Evolutionary conservation across 2,797 vertebrate species (phyloP).

Genomic region (Gila robusta): DNA sequence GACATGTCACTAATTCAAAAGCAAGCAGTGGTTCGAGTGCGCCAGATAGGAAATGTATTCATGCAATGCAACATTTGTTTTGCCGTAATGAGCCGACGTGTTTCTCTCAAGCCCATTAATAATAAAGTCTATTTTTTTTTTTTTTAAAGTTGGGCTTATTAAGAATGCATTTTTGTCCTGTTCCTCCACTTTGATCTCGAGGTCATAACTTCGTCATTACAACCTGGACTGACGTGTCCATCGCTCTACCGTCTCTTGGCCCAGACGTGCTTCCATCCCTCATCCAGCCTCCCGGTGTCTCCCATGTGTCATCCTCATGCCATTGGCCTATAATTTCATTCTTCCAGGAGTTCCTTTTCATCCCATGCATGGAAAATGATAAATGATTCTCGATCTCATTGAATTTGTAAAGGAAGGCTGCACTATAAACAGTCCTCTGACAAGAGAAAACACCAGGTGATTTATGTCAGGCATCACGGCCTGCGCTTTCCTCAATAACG

Average conservation of each 20-base stretch:
- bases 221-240: neutral
- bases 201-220: slow-evolving; percentile 26
- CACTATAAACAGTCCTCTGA: slow-evolving; percentile 72
- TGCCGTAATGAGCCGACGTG: neutral
- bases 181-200: slow-evolving; percentile 20
- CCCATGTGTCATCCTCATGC: slow-evolving; percentile 21
- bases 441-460: slow-evolving; percentile 70
- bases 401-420: slow-evolving; percentile 69
- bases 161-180: neutral
- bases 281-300: slow-evolving; percentile 28
- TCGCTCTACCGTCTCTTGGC: slow-evolving; percentile 3
- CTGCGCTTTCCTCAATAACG: slow-evolving; percentile 62
- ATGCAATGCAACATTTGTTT: slow-evolving; percentile 6
- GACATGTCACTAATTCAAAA: neutral
- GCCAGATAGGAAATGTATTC: neutral
- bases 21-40: neutral
- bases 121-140: neutral
- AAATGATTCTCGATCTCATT: slow-evolving; percentile 44
- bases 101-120: neutral
- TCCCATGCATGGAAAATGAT: slow-evolving; percentile 56
- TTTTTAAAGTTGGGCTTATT: neutral
- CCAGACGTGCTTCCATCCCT: slow-evolving; percentile 5
- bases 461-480: slow-evolving; percentile 72
- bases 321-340: slow-evolving; percentile 53
- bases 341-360: slow-evolving; percentile 71